Evolutionary conservation across 2,888 invertebrate species (phyloP).

Genomic region (Leptinotarsa peninsularis): DNA sequence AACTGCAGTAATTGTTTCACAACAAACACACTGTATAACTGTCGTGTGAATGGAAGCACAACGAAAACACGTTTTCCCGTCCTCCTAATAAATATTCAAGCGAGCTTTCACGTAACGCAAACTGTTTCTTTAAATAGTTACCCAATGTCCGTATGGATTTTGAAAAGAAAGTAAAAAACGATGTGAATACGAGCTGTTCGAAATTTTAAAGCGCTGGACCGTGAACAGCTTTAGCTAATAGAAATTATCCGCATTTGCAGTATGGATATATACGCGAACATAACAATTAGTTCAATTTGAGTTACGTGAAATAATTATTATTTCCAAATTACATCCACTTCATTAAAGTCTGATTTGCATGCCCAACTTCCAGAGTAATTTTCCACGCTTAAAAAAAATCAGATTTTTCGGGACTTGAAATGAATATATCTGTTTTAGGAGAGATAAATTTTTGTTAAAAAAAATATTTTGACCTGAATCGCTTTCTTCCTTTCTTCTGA

Average conservation of each 20-base stretch:
- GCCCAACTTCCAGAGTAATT: background rate
- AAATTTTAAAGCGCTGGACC: constrained; percentile 13
- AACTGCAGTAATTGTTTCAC: background rate
- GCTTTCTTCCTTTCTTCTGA: no score
- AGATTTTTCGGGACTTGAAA: no score
- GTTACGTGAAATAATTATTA: background rate
- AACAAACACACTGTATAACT: constrained; percentile 8
- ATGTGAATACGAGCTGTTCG: constrained; percentile 15
- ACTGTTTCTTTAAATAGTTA: constrained; percentile 27
- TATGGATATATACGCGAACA: background rate
- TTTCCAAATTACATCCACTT: background rate
- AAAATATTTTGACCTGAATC: no score
- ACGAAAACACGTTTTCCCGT: constrained; percentile 21
- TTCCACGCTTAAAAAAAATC: background rate
- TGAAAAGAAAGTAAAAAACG: constrained; percentile 26
- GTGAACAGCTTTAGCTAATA: constrained; percentile 12
- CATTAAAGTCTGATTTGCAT: background rate
- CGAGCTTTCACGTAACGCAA: constrained; percentile 26
- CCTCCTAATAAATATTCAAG: constrained; percentile 17
- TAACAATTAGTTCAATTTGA: background rate
- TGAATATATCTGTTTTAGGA: no score
- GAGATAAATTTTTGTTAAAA: no score
- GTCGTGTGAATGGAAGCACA: constrained; percentile 17
- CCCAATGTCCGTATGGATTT: constrained; percentile 22
- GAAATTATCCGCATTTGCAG: background rate